Base-by-base conservation (phyloP, 1,140 invertebrate genomes). In the Onthophagus taurus region DNA sequence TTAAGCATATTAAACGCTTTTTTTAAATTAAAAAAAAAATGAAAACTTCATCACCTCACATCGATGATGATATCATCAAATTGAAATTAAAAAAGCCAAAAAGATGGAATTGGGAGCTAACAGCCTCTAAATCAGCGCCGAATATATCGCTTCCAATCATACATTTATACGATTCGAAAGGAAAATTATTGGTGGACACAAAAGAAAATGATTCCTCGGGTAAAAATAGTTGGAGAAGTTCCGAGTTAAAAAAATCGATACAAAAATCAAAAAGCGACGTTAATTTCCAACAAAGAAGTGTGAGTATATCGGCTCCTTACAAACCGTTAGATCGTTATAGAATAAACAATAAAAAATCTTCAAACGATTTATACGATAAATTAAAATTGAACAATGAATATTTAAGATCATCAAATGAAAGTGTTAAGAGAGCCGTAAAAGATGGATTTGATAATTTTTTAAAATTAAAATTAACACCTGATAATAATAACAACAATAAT, bases 61-160 rank as follows among this genome's bases (percentile, higher is more conserved):
- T 21, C 6, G 37, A 39, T 39, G 26, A 38, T 20, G 58, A 64
- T 24, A 52, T 59, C 14, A 61, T 72, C 0, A 60, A 62, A 16
- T 50, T 72, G 5, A 58, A 70, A 47, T 49, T 72, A 23, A 63
- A 59, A 31, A 72, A 72, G 44, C 70, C 70, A 0, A 60, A 64
- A 42, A 57, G 59, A 45, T 72, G 70, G 70, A 68, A 70, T 45
- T 72, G 70, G 70, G 66, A 71, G 55, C 45, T 72, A 43, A 67
- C 62, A 13, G 72, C 70, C 3, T 72, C 70, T 4, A 67, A 69
- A 38, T 71, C 70, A 16, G 71, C 69, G 26, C 65, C 66, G 13
- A 65, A 70, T 44, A 70, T 72, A 16, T 52, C 59, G 9, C 50
- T 72, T 39, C 70, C 70, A 1, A 60, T 63, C 0, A 72, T 72